Conservation (phyloP, 2,113 vertebrate genomes). For the Martes martes region DNA sequence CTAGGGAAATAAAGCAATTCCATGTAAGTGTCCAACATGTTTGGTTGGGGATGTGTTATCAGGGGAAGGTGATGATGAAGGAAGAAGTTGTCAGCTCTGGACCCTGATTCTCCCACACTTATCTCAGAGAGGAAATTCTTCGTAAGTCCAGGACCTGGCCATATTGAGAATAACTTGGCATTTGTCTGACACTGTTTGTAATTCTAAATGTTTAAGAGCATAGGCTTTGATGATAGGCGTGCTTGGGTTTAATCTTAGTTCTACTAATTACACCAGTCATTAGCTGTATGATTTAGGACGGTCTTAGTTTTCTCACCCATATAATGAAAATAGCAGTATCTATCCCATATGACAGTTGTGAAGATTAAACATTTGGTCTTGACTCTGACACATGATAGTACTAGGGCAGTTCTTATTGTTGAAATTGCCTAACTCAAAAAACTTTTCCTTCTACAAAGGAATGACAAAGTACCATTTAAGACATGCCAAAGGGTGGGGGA, state of each 20-base stretch:
- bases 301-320: neutral
- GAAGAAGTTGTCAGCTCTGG: neutral
- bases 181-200: neutral
- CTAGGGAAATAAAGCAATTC: neutral
- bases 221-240: neutral
- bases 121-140: neutral
- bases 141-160: neutral
- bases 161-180: neutral
- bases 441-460: neutral
- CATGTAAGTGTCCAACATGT: neutral
- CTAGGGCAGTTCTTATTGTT: neutral
- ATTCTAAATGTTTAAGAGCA: neutral
- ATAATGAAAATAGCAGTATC: neutral
- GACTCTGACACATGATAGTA: neutral
- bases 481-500: slow-evolving; percentile 16
- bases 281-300: neutral
- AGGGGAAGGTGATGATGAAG: neutral
- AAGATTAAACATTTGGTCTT: neutral
- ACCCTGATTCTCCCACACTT: neutral
- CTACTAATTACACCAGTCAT: neutral
- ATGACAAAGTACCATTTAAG: neutral
- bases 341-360: neutral
- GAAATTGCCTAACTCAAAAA: slow-evolving; percentile 23
- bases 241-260: neutral
- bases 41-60: neutral